phyloP scores from a whole-genome alignment of 2,113 vertebrate species.

The Penelope pileata region DNA sequence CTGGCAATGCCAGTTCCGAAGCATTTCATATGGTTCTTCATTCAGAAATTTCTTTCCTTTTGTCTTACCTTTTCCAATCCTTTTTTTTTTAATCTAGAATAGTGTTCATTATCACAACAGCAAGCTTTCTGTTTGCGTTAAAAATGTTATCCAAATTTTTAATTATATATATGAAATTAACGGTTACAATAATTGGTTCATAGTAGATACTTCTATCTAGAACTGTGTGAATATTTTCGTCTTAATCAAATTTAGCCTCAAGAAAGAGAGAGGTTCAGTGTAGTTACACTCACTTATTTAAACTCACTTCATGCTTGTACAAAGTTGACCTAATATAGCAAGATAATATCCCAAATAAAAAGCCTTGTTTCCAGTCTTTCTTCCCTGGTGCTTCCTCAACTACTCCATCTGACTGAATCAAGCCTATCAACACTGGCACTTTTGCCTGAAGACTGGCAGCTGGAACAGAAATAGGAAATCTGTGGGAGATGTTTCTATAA shows the following conservation, averaged over 20 bases:
- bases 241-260: neutral
- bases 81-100: neutral
- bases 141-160: neutral
- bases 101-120: neutral
- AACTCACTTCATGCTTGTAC: neutral
- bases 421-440: neutral
- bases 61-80: neutral
- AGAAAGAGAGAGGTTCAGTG: neutral
- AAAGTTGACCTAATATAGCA: neutral
- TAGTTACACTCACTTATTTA: neutral
- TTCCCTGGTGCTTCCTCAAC: neutral
- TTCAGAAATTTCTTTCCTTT: neutral
- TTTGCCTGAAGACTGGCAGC: neutral
- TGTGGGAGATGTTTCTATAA: neutral
- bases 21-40: neutral
- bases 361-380: neutral
- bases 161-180: neutral
- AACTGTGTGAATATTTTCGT: neutral
- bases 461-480: neutral
- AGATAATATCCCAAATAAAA: neutral
- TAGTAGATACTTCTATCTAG: neutral
- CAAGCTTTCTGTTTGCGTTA: neutral
- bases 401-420: neutral
- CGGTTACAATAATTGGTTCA: neutral
- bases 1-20: too few relatives aligned